Percentiles rank a stretch among this genome's conserved stretches.
Evolutionary conservation across 2,797 vertebrate species (phyloP).

Genomic region (Chrosomus eos): DNA sequence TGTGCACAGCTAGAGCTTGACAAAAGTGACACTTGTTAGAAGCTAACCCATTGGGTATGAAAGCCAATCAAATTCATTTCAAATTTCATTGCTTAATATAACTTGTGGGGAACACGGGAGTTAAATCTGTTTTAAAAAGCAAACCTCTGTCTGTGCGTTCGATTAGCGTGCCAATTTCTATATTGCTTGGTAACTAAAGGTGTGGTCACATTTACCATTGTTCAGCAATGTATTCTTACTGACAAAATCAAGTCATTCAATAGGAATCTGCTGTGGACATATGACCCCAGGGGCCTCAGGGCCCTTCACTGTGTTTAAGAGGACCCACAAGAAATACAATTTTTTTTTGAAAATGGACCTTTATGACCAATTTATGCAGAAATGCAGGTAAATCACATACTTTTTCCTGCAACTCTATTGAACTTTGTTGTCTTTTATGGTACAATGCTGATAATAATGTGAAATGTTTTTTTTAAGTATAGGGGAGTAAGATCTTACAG

Average conservation of each 20-base stretch:
- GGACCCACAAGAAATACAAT: background rate
- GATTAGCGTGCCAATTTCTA: background rate
- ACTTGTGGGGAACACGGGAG: background rate
- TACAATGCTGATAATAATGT: background rate
- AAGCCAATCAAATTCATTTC: constrained; percentile 2
- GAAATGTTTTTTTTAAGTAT: background rate
- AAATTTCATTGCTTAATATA: background rate
- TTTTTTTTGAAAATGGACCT: background rate
- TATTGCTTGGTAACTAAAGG: background rate
- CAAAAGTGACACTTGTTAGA: constrained; percentile 8
- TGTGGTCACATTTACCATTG: background rate
- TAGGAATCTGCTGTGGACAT: background rate
- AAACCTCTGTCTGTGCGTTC: background rate
- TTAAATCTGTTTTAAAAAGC: background rate
- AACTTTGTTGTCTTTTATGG: background rate
- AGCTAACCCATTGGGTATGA: background rate
- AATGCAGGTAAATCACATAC: background rate
- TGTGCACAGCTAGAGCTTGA: background rate
- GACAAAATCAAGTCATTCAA: background rate
- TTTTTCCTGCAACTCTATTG: background rate
- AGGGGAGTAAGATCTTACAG: too few species aligned
- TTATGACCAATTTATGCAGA: background rate
- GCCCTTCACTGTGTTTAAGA: background rate
- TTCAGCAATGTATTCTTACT: background rate
- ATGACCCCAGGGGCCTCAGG: background rate